Conservation (phyloP, 2,888 invertebrate species). For the Timema cristinae region DNA sequence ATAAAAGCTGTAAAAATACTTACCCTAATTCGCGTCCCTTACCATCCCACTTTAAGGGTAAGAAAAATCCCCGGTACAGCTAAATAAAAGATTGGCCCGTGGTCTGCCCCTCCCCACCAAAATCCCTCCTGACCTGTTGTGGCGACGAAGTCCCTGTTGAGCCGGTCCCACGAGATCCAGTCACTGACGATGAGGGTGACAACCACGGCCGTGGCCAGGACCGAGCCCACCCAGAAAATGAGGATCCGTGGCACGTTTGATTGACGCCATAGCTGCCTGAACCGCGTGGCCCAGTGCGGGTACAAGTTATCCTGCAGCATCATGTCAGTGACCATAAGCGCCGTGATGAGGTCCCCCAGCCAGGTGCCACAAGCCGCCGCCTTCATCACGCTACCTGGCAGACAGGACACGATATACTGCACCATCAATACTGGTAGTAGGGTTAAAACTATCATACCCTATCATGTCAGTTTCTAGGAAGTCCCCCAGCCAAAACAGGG, state of each 20-base stretch:
- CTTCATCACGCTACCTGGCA: constrained; percentile 44
- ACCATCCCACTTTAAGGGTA: too few species aligned
- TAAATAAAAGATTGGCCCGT: too few species aligned
- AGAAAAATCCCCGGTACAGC: too few species aligned
- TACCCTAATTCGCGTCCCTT: too few species aligned
- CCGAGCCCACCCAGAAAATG: constrained; percentile 48
- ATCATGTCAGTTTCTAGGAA: too few species aligned
- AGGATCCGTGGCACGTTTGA: constrained; percentile 46
- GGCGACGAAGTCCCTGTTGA: constrained; percentile 48
- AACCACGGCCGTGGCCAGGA: constrained; percentile 44
- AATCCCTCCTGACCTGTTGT: constrained; percentile 40
- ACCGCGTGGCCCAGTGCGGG: constrained; percentile 45
- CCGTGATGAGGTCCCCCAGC: constrained; percentile 51
- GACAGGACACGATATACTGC: too few species aligned
- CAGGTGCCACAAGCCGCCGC: constrained; percentile 50
- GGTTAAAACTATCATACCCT: too few species aligned
- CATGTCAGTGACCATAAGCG: constrained; percentile 52
- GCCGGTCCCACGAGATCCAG: constrained; percentile 48
- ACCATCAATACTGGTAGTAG: too few species aligned
- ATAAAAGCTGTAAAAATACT: too few species aligned
- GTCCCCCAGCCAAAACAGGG: too few species aligned
- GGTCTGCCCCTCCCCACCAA: too few species aligned
- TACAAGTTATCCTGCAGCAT: constrained; percentile 52
- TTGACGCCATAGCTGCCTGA: constrained; percentile 42
- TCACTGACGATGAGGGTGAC: constrained; percentile 49